phyloP scores from a whole-genome alignment of 2,113 vertebrate species.

The Delphinapterus leucas region DNA sequence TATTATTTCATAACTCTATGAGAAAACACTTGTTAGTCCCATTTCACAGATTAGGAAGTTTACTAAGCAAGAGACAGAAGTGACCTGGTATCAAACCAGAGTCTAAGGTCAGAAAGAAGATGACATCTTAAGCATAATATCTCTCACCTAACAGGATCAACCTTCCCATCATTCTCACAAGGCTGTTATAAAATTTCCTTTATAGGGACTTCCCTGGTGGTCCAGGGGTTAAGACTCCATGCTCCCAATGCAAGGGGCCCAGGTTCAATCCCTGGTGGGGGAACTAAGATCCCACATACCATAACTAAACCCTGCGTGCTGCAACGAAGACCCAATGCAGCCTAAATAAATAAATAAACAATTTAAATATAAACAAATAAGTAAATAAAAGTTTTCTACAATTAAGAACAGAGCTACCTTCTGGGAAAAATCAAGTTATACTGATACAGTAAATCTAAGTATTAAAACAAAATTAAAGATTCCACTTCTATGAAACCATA shows the following conservation, averaged over 20 bases:
- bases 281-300: no score
- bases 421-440: constrained; percentile 22
- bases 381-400: background rate
- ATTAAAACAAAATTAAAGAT: constrained; percentile 7
- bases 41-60: constrained; percentile 27
- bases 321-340: no score
- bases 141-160: constrained; percentile 32
- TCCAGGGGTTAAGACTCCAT: no score
- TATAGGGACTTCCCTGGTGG: background rate
- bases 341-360: no score
- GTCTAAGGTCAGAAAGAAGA: constrained; percentile 11
- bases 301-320: no score
- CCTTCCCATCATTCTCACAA: background rate
- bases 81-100: background rate
- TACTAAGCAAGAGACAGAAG: background rate
- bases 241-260: no score
- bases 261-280: no score
- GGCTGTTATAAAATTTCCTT: constrained; percentile 18
- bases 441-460: background rate
- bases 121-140: background rate
- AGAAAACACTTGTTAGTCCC: background rate
- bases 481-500: background rate
- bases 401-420: constrained; percentile 30
- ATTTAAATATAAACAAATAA: no score
- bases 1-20: background rate